Evolutionary conservation across 2,888 invertebrate species (phyloP).

Genomic region (Panopea generosa): DNA sequence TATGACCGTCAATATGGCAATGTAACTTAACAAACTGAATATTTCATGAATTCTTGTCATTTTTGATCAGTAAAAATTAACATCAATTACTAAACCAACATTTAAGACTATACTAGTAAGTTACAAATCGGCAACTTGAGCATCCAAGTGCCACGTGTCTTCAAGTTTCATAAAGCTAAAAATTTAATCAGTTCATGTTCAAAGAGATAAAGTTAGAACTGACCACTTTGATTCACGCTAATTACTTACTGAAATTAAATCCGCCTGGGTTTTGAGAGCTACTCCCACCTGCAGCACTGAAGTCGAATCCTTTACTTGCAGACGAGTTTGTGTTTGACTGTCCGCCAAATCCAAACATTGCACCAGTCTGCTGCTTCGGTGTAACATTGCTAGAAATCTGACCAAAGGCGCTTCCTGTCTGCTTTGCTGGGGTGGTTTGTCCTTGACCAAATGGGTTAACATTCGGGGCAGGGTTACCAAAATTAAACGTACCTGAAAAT

Average conservation of each 20-base stretch:
- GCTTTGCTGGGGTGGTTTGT: conserved; percentile 57
- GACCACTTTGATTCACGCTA: too few relatives aligned
- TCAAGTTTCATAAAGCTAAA: too few relatives aligned
- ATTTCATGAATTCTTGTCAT: too few relatives aligned
- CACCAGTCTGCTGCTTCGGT: conserved; percentile 47
- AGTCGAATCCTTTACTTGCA: conserved; percentile 53
- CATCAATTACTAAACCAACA: too few relatives aligned
- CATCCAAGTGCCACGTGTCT: too few relatives aligned
- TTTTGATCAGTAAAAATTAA: too few relatives aligned
- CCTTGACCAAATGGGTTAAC: conserved; percentile 59
- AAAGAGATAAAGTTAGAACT: too few relatives aligned
- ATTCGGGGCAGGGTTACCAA: conserved; percentile 54
- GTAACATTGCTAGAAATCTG: conserved; percentile 29
- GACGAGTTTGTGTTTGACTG: conserved; percentile 33
- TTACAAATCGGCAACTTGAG: too few relatives aligned
- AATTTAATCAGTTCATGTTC: too few relatives aligned
- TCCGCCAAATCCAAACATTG: conserved; percentile 50
- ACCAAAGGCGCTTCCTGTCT: conserved; percentile 56
- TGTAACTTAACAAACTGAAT: too few relatives aligned
- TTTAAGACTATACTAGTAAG: too few relatives aligned
- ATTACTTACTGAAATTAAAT: conserved; percentile 55
- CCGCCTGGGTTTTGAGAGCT: conserved; percentile 28
- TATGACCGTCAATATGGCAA: too few relatives aligned
- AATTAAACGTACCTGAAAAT: conserved; percentile 48
- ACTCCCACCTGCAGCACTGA: conserved; percentile 26